These are phyloP conservation scores for Heliothis virescens DNA, from an alignment of 1,140 invertebrate genomes.

Conservation along the genomic window DNA sequence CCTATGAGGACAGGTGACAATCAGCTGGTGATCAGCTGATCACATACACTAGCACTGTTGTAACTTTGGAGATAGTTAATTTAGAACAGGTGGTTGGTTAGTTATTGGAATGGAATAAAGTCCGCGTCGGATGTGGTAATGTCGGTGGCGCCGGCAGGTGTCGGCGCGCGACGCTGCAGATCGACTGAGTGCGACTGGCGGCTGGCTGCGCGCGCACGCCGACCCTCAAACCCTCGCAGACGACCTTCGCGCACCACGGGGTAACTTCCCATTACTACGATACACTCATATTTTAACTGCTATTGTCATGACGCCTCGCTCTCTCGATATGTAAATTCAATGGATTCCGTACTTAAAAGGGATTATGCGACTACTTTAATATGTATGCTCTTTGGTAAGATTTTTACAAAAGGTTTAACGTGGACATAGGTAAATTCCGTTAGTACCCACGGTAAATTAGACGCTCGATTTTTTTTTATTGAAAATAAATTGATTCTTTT, in stretches of 20 bases:
- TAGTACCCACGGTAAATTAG: too few relatives aligned
- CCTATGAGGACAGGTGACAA: constrained; percentile 62
- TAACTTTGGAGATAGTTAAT: neutral
- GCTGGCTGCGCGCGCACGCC: constrained; percentile 70
- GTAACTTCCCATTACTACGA: constrained; percentile 53
- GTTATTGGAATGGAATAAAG: neutral
- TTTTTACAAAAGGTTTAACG: too few relatives aligned
- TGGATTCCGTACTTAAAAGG: too few relatives aligned
- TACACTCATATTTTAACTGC: constrained; percentile 5
- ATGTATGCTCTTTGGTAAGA: too few relatives aligned
- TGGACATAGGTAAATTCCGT: too few relatives aligned
- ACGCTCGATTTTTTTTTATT: too few relatives aligned
- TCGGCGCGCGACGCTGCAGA: constrained; percentile 69
- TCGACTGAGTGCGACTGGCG: constrained; percentile 73
- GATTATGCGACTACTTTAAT: too few relatives aligned
- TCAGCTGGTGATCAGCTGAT: constrained; percentile 61
- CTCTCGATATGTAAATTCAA: too few relatives aligned
- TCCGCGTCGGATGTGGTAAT: constrained; percentile 28
- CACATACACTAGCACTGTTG: constrained; percentile 56
- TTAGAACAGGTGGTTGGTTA: constrained; percentile 37
- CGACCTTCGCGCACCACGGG: constrained; percentile 69
- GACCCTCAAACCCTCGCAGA: constrained; percentile 66
- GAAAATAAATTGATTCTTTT: too few relatives aligned
- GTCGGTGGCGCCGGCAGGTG: constrained; percentile 57
- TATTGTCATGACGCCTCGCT: neutral